phyloP scores from a whole-genome alignment of 2,113 vertebrate genomes.

The Microcebus griseorufus region DNA sequence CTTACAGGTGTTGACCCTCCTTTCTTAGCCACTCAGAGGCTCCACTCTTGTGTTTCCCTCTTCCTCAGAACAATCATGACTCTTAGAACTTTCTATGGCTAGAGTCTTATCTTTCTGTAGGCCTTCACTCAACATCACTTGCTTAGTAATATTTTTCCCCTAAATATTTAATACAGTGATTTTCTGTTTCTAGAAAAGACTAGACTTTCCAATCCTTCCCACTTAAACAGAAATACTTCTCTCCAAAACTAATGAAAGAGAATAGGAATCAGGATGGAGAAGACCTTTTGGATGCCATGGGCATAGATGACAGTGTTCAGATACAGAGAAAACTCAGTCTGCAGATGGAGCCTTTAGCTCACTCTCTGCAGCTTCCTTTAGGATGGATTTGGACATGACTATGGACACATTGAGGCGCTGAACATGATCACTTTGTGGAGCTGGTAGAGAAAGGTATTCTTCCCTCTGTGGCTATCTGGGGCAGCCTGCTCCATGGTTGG shows the following conservation, averaged over 20 bases:
- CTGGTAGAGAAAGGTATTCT: constrained; percentile 85
- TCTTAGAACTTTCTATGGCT: not conserved
- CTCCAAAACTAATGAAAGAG: not conserved
- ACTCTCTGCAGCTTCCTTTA: not conserved
- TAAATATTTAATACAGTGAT: not conserved
- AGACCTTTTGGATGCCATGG: not conserved
- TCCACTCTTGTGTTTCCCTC: not conserved
- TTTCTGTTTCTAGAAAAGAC: constrained; percentile 26
- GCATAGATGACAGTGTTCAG: not conserved
- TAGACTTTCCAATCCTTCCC: not conserved
- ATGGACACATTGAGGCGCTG: constrained; percentile 78
- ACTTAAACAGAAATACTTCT: not conserved
- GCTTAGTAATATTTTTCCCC: too few species aligned
- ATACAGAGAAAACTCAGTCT: too few species aligned
- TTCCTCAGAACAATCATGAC: not conserved
- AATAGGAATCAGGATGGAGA: not conserved
- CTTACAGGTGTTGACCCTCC: too few species aligned
- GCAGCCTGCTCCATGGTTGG: constrained; percentile 84
- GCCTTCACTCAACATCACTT: not conserved
- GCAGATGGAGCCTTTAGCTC: not conserved
- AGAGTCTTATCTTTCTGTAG: not conserved
- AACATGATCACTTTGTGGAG: constrained; percentile 89
- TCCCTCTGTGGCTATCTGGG: constrained; percentile 32
- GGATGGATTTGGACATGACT: not conserved
- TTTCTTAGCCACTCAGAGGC: not conserved